Percentiles rank a stretch among this genome's conserved stretches.
Conservation (phyloP, 2,113 vertebrate species). For the Leucoraja erinaceus region DNA sequence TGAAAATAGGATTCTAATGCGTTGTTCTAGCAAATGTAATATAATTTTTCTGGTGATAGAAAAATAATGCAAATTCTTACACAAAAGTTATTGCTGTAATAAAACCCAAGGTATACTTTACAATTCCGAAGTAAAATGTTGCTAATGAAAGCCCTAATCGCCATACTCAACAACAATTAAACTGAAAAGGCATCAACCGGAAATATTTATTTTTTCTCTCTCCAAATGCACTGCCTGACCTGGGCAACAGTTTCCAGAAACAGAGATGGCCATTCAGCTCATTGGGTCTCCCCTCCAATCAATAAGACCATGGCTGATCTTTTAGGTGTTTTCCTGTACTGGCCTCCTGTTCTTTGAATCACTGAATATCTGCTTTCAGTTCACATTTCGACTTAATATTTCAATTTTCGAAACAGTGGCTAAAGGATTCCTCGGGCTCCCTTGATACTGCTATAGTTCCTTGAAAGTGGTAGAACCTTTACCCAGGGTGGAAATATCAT, state of each 20-base stretch:
- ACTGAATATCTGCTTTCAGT: no score
- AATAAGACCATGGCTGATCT: no score
- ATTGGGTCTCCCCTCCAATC: no score
- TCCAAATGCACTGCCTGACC: background rate
- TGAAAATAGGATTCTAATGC: background rate
- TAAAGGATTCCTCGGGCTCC: no score
- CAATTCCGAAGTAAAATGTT: background rate
- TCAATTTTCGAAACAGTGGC: no score
- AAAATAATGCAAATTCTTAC: background rate
- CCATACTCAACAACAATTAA: background rate
- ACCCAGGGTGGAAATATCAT: no score
- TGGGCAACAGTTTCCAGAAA: background rate
- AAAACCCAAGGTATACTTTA: background rate
- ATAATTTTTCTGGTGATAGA: background rate
- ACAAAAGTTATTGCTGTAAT: background rate
- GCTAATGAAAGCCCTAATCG: background rate
- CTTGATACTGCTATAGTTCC: no score
- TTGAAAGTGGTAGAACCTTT: no score
- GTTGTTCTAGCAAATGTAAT: background rate
- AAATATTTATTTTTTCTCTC: background rate
- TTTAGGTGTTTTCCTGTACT: no score
- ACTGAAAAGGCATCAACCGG: background rate
- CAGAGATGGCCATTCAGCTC: no score
- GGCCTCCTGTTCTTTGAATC: no score
- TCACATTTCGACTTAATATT: no score